A percentile compares a stretch with the other conserved stretches of the same genome.
Evolutionary conservation across 2,113 vertebrate species (phyloP).

Genomic region (Rhinogobius similis): DNA sequence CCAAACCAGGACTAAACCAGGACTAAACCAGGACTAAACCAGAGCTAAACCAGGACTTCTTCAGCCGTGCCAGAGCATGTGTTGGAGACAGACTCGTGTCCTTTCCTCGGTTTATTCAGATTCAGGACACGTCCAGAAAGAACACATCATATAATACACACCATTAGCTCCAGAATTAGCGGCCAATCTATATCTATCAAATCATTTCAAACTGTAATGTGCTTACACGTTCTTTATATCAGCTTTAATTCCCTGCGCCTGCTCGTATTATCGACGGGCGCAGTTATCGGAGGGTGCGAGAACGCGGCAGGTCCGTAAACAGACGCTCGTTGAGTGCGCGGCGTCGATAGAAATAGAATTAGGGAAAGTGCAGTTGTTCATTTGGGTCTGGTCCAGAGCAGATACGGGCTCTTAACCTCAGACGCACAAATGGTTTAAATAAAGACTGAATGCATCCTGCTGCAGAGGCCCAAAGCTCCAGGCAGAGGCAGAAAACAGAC

Average conservation of each 20-base stretch:
- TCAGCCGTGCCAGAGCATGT: too few species aligned
- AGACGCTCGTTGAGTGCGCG: neutral
- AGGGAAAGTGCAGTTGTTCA: slow-evolving; percentile 6
- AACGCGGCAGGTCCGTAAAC: neutral
- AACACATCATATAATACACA: neutral
- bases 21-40: too few species aligned
- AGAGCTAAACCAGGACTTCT: too few species aligned
- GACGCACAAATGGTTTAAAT: neutral
- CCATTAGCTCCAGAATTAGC: neutral
- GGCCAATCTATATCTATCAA: neutral
- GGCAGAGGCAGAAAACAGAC: too few species aligned
- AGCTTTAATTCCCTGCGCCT: neutral
- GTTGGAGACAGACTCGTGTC: too few species aligned
- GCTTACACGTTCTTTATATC: neutral
- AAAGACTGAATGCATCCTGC: neutral
- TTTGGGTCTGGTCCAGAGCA: neutral
- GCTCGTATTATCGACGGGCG: neutral
- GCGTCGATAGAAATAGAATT: slow-evolving; percentile 4
- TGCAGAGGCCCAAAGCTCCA: neutral
- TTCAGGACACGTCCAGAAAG: neutral
- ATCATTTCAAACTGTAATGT: neutral
- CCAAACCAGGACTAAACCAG: too few species aligned
- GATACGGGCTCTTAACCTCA: neutral
- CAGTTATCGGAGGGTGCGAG: neutral
- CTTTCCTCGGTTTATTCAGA: too few species aligned